These are phyloP conservation scores for Gallinago paraguaiae DNA, from an alignment of 2,113 vertebrate genomes.

Conservation along the genomic window DNA sequence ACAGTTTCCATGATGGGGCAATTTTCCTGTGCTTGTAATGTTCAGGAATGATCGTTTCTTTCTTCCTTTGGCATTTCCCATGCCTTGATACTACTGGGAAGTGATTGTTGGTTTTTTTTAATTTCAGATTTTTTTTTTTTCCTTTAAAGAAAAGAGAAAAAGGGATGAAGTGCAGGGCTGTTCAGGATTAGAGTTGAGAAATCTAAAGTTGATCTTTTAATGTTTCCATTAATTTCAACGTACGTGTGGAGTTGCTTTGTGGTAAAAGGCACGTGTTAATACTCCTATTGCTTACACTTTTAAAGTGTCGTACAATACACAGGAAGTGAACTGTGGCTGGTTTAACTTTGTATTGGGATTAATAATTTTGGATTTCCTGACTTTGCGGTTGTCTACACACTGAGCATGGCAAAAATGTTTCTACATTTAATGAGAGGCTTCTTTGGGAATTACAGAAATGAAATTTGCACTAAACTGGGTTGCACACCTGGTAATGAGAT, in stretches of 20 bases:
- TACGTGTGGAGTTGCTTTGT: background rate
- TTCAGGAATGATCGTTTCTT: conserved; percentile 27
- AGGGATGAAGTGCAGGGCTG: background rate
- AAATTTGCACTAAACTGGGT: background rate
- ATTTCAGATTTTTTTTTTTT: background rate
- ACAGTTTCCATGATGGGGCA: conserved; percentile 42
- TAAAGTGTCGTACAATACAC: background rate
- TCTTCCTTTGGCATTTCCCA: background rate
- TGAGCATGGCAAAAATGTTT: background rate
- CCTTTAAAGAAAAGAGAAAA: background rate
- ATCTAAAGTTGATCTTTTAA: background rate
- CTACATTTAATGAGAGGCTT: background rate
- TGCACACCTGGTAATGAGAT: background rate
- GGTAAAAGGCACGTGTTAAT: background rate
- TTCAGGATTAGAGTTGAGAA: background rate
- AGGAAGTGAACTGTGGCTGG: background rate
- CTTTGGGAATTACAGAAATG: background rate
- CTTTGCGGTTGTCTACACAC: background rate
- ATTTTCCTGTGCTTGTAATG: conserved; percentile 2
- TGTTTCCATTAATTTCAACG: background rate
- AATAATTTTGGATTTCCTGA: background rate
- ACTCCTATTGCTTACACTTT: background rate
- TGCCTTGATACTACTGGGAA: background rate
- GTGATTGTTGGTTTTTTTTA: background rate
- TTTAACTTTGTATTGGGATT: background rate